These are phyloP conservation scores for Synergus gifuensis DNA, from an alignment of 2,888 invertebrate species.

Conservation along the genomic window DNA sequence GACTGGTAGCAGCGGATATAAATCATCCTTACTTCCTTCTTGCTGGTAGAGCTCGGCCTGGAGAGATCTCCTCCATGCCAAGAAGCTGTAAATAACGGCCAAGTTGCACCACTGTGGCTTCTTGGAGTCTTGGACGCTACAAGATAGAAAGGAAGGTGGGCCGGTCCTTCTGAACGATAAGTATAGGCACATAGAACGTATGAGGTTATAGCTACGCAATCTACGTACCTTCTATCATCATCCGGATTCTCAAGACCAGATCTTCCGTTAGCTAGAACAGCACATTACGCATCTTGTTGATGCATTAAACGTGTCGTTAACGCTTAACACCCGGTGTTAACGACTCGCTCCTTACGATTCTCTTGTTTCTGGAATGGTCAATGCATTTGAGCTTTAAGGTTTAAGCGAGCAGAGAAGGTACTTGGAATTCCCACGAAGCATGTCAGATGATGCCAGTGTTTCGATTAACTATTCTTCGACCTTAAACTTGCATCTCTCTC, in stretches of 20 bases:
- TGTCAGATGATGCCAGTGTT: slow-evolving; percentile 3
- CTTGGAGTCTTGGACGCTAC: slow-evolving; percentile 50
- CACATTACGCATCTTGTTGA: not conserved
- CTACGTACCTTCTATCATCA: slow-evolving; percentile 20
- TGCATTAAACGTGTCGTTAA: slow-evolving; percentile 5
- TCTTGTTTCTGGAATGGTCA: not conserved
- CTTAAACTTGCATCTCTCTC: not conserved
- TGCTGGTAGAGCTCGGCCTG: slow-evolving; percentile 69
- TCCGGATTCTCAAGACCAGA: not conserved
- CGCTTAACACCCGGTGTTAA: not conserved
- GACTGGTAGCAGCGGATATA: slow-evolving; percentile 78
- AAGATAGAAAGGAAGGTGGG: slow-evolving; percentile 36
- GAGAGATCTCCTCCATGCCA: slow-evolving; percentile 71
- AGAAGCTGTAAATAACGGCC: slow-evolving; percentile 76
- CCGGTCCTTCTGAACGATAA: slow-evolving; percentile 24
- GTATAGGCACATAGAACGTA: slow-evolving; percentile 18
- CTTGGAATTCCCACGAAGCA: not conserved
- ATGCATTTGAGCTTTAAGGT: not conserved
- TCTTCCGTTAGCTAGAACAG: not conserved
- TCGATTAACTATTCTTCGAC: not conserved
- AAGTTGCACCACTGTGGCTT: slow-evolving; percentile 60
- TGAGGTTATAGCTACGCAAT: slow-evolving; percentile 23
- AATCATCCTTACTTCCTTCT: slow-evolving; percentile 78
- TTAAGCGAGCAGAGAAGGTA: not conserved
- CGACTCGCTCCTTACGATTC: not conserved